phyloP scores from a whole-genome alignment of 1,140 invertebrate genomes.

The Caenorhabditis elegans region WBcel235 BX284603.4:5009501-5010000 shows the following conservation, averaged over 20 bases:
- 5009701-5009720: constrained; percentile 12
- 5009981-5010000: neutral
- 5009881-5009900: neutral
- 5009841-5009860: neutral
- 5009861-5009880: neutral
- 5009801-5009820: neutral
- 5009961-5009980: neutral
- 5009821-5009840: constrained; percentile 3
- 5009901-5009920: neutral
- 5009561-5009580: neutral
- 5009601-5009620: constrained; percentile 14
- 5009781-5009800: neutral
- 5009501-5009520: neutral
- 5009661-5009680: neutral
- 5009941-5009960: neutral
- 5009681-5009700: neutral
- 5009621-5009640: neutral
- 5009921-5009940: neutral
- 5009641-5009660: neutral
- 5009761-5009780: too few relatives aligned
- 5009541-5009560: neutral
- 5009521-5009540: neutral
- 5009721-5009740: neutral
- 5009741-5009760: neutral
- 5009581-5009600: neutral